Evolutionary conservation across 2,113 vertebrate species (phyloP).

Genomic region (Sakesphorus luctuosus): DNA sequence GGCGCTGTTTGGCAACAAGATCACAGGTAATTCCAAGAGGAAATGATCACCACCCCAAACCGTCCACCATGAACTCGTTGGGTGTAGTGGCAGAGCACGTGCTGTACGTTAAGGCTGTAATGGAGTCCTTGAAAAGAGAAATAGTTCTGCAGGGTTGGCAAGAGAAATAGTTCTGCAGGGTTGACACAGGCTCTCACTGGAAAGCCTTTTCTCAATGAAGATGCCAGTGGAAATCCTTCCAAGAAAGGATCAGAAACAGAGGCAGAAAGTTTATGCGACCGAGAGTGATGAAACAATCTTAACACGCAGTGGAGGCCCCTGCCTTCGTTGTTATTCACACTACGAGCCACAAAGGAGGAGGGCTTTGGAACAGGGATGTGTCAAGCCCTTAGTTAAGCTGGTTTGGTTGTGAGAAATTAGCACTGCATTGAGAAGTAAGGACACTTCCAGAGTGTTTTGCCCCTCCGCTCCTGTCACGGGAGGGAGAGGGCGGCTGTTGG

Average conservation of each 20-base stretch:
- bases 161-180: not conserved
- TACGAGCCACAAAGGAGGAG: not conserved
- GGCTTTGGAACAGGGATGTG: constrained; percentile 28
- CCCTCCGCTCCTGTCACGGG: not conserved
- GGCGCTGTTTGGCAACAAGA: constrained; percentile 53
- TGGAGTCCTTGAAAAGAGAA: constrained; percentile 14
- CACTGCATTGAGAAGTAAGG: constrained; percentile 67
- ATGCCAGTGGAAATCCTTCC: not conserved
- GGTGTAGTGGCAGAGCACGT: not conserved
- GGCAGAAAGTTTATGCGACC: constrained; percentile 7
- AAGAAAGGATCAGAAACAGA: not conserved
- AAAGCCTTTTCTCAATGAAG: not conserved
- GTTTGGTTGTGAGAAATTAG: constrained; percentile 66
- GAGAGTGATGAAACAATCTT: not conserved
- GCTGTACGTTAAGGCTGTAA: constrained; percentile 32
- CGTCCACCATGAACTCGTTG: not conserved
- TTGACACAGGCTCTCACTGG: not conserved
- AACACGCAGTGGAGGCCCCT: not conserved
- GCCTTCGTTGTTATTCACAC: not conserved
- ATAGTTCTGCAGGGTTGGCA: not conserved
- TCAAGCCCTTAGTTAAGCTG: constrained; percentile 70
- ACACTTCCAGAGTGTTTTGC: constrained; percentile 66
- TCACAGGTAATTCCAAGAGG: not conserved
- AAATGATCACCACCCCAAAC: constrained; percentile 4
- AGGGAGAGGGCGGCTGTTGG: constrained; percentile 29